phyloP scores from a whole-genome alignment of 2,888 invertebrate species.

The Neria commutata region DNA sequence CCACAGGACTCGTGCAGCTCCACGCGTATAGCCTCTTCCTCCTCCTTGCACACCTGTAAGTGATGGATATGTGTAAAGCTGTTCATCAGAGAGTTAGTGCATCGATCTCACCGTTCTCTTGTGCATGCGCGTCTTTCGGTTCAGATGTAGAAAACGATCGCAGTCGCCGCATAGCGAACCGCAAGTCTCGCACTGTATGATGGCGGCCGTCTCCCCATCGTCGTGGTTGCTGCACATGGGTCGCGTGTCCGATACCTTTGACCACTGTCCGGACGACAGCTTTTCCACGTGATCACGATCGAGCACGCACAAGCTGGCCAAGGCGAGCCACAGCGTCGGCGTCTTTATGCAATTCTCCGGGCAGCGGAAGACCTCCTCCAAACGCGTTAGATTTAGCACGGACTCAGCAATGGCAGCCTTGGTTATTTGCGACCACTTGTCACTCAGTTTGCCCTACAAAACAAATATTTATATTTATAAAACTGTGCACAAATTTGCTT shows the following conservation, averaged over 20 bases:
- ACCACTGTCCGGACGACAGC: constrained; percentile 80
- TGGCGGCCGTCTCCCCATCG: constrained; percentile 89
- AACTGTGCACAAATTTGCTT: background rate
- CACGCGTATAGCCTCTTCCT: constrained; percentile 93
- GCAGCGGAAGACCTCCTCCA: constrained; percentile 76
- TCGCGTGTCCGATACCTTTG: constrained; percentile 67
- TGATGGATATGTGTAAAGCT: background rate
- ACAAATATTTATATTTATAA: background rate
- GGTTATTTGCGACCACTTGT: constrained; percentile 84
- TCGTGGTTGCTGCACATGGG: constrained; percentile 96
- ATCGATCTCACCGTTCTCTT: constrained; percentile 67
- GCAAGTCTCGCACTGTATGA: constrained; percentile 90
- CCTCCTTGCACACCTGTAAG: constrained; percentile 80
- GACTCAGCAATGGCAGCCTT: constrained; percentile 88
- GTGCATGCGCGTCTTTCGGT: constrained; percentile 83
- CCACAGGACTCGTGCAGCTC: constrained; percentile 98
- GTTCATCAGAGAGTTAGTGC: background rate
- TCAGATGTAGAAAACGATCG: constrained; percentile 92
- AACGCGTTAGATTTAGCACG: constrained; percentile 80
- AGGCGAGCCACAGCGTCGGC: constrained; percentile 88
- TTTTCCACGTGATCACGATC: constrained; percentile 89
- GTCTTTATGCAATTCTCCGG: constrained; percentile 81
- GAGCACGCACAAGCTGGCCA: constrained; percentile 91
- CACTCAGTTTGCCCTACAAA: constrained; percentile 80
- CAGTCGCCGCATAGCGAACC: constrained; percentile 95